These are phyloP conservation scores for Syrmaticus mikado DNA, from an alignment of 2,113 vertebrate genomes.

Conservation along the genomic window DNA sequence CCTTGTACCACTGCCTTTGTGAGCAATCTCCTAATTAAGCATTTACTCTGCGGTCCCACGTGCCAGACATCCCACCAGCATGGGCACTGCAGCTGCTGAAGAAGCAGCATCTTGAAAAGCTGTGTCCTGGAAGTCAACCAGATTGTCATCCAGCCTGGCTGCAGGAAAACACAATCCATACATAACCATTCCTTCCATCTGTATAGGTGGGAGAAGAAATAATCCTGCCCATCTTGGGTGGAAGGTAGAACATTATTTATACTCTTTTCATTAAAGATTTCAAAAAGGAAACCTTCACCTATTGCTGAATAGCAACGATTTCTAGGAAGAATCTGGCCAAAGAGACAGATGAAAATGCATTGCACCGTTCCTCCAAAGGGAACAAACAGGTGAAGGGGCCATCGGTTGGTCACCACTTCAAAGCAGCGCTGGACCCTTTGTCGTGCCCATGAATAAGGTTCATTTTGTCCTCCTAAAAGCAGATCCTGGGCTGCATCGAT, in stretches of 20 bases:
- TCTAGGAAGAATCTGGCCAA: not conserved
- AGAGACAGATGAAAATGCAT: not conserved
- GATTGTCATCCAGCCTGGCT: accelerated
- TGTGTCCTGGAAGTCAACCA: not conserved
- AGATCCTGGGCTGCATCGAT: not conserved
- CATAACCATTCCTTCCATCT: not conserved
- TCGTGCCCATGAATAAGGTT: not conserved
- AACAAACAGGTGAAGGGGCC: constrained; percentile 23
- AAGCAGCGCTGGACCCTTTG: constrained; percentile 1
- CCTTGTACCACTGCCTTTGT: not conserved
- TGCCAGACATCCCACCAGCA: not conserved
- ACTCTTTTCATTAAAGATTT: not conserved
- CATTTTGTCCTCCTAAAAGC: not conserved
- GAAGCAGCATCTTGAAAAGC: not conserved
- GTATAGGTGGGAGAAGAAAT: not conserved
- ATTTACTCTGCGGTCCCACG: not conserved
- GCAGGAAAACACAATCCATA: accelerated
- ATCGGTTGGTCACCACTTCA: constrained; percentile 9
- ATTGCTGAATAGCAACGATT: not conserved
- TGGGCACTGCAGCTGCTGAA: accelerated
- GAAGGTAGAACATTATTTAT: not conserved
- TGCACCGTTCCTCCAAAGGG: not conserved
- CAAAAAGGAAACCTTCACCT: not conserved
- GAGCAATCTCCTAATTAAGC: not conserved
- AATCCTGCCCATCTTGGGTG: not conserved